These are phyloP conservation scores for Pomatorhinus ruficollis DNA, from an alignment of 2,113 vertebrate species.

Conservation along the genomic window DNA sequence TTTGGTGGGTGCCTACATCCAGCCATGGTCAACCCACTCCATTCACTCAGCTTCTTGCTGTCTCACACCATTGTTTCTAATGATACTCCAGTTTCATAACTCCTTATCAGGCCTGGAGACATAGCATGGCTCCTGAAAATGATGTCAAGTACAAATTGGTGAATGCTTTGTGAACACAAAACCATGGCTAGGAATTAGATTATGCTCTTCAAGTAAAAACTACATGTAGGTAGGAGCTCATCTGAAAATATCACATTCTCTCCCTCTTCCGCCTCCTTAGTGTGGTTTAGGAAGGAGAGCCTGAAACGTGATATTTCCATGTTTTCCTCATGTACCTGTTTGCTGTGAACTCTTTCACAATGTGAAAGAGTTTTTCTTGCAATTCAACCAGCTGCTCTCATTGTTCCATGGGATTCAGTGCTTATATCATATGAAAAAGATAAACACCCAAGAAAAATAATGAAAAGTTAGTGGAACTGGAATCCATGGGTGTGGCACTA, in stretches of 20 bases:
- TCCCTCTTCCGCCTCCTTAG: fast-evolving
- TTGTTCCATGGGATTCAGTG: neutral
- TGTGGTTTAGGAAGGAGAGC: neutral
- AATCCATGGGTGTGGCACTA: neutral
- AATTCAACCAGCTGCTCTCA: neutral
- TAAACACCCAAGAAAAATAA: fast-evolving
- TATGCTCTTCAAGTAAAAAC: neutral
- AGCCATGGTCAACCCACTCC: neutral
- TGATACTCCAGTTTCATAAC: neutral
- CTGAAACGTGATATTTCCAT: fast-evolving
- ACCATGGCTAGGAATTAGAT: neutral
- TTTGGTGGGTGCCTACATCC: neutral
- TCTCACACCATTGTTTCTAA: neutral
- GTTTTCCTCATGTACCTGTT: neutral
- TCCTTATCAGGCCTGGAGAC: neutral
- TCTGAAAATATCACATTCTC: neutral
- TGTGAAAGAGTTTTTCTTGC: neutral
- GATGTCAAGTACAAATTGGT: neutral
- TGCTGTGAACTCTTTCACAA: neutral
- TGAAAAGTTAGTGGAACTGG: neutral
- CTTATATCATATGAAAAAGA: neutral
- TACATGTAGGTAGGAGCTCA: fast-evolving
- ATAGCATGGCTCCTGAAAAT: neutral
- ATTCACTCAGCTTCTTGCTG: neutral
- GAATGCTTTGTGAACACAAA: neutral